A percentile compares a stretch with the other conserved stretches of the same genome.
Evolutionary conservation across 2,113 vertebrate species (phyloP).

Genomic region (Hemicordylus capensis): DNA sequence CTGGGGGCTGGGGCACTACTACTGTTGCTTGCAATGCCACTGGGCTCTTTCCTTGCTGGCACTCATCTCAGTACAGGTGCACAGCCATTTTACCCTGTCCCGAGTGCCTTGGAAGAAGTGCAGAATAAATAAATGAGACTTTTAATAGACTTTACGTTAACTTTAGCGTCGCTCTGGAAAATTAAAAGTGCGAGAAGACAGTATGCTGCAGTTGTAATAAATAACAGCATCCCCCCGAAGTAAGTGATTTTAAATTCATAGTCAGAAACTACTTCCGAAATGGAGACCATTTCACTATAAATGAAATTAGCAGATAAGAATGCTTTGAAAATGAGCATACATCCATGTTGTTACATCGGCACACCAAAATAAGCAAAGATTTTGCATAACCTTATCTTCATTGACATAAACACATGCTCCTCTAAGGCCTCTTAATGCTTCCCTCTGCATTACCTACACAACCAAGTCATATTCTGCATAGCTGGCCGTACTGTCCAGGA

Average conservation of each 20-base stretch:
- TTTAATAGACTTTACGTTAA: neutral
- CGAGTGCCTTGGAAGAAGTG: too few species aligned
- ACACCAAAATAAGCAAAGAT: neutral
- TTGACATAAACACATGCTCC: neutral
- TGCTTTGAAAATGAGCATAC: neutral
- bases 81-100: too few species aligned
- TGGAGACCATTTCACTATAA: neutral
- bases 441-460: neutral
- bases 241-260: neutral
- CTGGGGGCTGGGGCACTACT: too few species aligned
- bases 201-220: neutral
- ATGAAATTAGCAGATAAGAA: neutral
- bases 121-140: neutral
- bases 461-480: neutral
- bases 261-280: neutral
- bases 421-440: neutral
- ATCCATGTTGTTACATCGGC: neutral
- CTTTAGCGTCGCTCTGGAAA: neutral
- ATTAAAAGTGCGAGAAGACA: neutral
- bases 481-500: neutral
- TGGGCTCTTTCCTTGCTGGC: too few species aligned
- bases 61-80: too few species aligned
- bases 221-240: neutral
- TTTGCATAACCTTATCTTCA: neutral
- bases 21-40: too few species aligned